Conservation (phyloP, 2,113 vertebrate species). For the Tragelaphus imberbis region DNA sequence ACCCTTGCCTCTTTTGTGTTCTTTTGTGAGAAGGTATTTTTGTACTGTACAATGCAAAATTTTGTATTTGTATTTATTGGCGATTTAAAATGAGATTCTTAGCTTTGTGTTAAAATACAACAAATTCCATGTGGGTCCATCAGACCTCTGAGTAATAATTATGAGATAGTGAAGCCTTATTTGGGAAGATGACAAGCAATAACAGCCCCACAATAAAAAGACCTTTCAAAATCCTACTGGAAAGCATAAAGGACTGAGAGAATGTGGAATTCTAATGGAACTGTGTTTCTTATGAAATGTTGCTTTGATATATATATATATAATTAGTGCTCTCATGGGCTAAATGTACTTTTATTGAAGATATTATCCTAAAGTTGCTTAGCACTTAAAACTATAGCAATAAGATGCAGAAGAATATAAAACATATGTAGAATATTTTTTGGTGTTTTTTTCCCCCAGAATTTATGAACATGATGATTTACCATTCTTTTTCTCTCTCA, state of each 20-base stretch:
- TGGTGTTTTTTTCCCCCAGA: constrained; percentile 10
- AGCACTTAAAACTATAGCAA: background rate
- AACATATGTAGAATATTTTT: background rate
- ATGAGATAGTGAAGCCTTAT: constrained; percentile 20
- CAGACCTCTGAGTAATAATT: constrained; percentile 46
- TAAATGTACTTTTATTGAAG: constrained; percentile 49
- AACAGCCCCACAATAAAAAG: background rate
- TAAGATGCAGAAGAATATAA: constrained; percentile 25
- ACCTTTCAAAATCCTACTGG: constrained; percentile 27
- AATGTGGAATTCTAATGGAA: constrained; percentile 18
- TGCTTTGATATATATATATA: background rate
- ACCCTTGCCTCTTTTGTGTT: constrained; percentile 52
- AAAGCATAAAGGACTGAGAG: constrained; percentile 45
- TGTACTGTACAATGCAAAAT: constrained; percentile 16
- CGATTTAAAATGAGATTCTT: constrained; percentile 41
- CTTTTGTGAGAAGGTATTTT: constrained; percentile 45
- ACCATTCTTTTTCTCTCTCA: background rate
- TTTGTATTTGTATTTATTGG: constrained; percentile 52
- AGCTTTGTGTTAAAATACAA: background rate
- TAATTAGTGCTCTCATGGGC: constrained; percentile 38
- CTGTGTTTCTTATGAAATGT: constrained; percentile 34
- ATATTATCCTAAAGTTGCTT: constrained; percentile 37
- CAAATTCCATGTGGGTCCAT: background rate
- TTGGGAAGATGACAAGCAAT: background rate
- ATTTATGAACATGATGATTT: background rate